Base-by-base conservation (phyloP, 2,113 vertebrate genomes). In the Cygnus buccinator region DNA sequence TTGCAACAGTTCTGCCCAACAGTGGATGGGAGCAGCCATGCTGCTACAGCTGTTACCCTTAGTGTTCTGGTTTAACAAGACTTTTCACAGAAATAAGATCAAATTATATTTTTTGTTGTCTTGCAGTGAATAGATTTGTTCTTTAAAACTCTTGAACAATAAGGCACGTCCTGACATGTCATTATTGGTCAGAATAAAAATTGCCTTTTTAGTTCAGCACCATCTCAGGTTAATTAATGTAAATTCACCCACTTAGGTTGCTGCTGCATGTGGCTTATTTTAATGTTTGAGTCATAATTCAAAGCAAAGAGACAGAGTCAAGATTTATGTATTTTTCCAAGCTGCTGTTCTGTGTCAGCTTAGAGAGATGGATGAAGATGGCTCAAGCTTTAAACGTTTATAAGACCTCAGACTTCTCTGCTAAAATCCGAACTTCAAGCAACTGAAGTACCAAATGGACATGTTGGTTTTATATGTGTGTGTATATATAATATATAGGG, bases 131-230 rank as follows among this genome's bases (percentile, higher is more conserved):
- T 57, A 88, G 88, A 92, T 80, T 86, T 94, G 78, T 94, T 96
- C 79, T 80, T 80, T 52, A 65, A 79, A 65, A 33, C 62, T 61
- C 66, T 84, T 81, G 83, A 95, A 95, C 63, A 93, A 74, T 94
- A 79, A 94, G 41, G 86, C 95, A 46, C 89, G 91, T 46, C 70
- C 72, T 94, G 88, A 92, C 87, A 90, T 93, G 91, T 81, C 77
- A 39, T 96, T 82, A 89, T 82, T 94, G 96, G 90, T 84, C 93
- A 84, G 90, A 91, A 90, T 91, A 90, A 93, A 89, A 95, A 95
- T 95, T 89, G 71, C 88, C 88, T 95, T 96, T 96, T 93, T 95
- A 95, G 88, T 89, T 95, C 55, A 59, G 63, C 77, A 43, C 39
- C 39, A 83, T 95, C 94, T 96, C 70, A 25, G 87, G 66, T 77